These are phyloP conservation scores for Torymus texanus DNA, from an alignment of 2,888 invertebrate species.

Conservation along the genomic window DNA sequence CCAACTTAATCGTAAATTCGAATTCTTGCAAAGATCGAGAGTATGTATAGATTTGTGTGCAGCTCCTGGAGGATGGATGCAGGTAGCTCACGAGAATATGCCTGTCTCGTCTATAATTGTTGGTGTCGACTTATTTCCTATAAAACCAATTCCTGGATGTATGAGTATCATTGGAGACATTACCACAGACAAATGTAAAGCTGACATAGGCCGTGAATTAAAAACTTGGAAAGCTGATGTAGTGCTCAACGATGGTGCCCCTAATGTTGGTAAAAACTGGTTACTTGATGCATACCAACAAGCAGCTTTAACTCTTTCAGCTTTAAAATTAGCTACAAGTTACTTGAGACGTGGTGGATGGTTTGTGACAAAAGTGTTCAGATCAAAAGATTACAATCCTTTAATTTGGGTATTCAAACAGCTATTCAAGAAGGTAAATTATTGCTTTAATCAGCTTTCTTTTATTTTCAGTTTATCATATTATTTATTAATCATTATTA, in stretches of 20 bases:
- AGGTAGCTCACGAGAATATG: constrained; percentile 98
- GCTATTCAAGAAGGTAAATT: constrained; percentile 89
- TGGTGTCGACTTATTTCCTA: constrained; percentile 97
- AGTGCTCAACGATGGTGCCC: constrained; percentile 97
- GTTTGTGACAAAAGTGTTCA: constrained; percentile 98
- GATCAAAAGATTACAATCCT: constrained; percentile 98
- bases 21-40: constrained; percentile 95
- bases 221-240: constrained; percentile 98
- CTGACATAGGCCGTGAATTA: constrained; percentile 87
- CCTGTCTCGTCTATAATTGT: constrained; percentile 96
- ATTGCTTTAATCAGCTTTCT: not conserved
- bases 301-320: constrained; percentile 91
- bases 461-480: not conserved
- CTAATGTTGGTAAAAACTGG: constrained; percentile 98
- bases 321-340: constrained; percentile 92
- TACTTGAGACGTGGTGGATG: constrained; percentile 94
- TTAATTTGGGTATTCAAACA: constrained; percentile 97
- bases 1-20: constrained; percentile 97
- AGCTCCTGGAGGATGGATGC: constrained; percentile 99
- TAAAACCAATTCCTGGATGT: constrained; percentile 92
- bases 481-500: constrained; percentile 15
- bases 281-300: constrained; percentile 97
- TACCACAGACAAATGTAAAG: constrained; percentile 94
- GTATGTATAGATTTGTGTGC: constrained; percentile 99
- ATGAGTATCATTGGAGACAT: constrained; percentile 95